Conservation (phyloP, 2,888 invertebrate genomes). For the Bugula neritina region DNA sequence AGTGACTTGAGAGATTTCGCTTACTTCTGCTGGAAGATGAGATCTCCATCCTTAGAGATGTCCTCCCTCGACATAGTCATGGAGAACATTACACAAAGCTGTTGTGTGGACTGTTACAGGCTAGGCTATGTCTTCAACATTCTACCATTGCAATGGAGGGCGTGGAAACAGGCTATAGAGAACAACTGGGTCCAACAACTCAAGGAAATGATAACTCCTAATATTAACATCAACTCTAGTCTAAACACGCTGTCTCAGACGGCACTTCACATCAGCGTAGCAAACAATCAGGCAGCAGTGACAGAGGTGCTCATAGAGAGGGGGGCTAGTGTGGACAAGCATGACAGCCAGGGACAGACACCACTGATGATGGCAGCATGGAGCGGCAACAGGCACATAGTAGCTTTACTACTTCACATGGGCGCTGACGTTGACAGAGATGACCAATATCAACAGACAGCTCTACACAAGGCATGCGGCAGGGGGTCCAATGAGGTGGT, state of each 20-base stretch:
- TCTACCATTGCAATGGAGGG: neutral
- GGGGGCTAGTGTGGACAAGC: neutral
- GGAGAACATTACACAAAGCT: neutral
- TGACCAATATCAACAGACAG: slow-evolving; percentile 12
- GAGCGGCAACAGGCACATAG: neutral
- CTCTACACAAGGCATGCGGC: slow-evolving; percentile 17
- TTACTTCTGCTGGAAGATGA: neutral
- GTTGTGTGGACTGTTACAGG: neutral
- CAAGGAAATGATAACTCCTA: neutral
- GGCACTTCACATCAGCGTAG: neutral
- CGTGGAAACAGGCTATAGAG: slow-evolving; percentile 15
- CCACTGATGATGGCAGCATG: slow-evolving; percentile 7
- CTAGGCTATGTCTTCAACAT: neutral
- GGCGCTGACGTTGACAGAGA: neutral
- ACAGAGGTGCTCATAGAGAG: neutral
- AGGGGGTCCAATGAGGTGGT: neutral
- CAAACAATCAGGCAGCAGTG: neutral
- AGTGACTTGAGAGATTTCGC: neutral
- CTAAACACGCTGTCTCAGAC: neutral
- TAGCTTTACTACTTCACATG: neutral
- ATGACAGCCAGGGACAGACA: neutral
- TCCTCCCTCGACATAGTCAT: neutral
- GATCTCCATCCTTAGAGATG: neutral
- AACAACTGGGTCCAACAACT: neutral
- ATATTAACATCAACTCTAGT: neutral